A percentile compares a stretch with the other conserved stretches of the same genome.
Conservation (phyloP, 35 echinoderm and acorn worm genomes). For the Stichopus chloronotus region DNA sequence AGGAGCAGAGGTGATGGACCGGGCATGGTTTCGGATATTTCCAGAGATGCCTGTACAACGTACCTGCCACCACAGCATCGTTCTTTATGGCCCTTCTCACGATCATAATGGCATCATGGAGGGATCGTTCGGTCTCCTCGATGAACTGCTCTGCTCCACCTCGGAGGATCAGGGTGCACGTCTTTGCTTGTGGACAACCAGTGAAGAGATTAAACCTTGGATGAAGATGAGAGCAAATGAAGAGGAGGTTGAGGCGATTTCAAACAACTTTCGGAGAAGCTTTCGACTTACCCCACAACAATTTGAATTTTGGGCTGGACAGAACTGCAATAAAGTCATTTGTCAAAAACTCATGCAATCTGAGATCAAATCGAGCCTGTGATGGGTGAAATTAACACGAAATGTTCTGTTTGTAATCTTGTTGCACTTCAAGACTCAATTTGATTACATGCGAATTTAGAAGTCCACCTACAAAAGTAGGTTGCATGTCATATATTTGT, state of each 20-base stretch:
- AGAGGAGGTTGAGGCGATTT: not conserved
- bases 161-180: slow-evolving; percentile 89
- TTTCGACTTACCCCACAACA: not conserved
- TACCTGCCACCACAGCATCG: slow-evolving; percentile 97
- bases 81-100: slow-evolving; percentile 99
- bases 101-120: slow-evolving; percentile 99
- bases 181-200: slow-evolving; percentile 96
- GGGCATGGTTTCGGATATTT: too few relatives aligned
- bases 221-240: slow-evolving; percentile 24
- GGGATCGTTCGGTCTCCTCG: slow-evolving; percentile 96
- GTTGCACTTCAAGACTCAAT: too few relatives aligned
- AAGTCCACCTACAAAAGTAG: too few relatives aligned
- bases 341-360: too few relatives aligned
- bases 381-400: too few relatives aligned
- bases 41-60: not conserved
- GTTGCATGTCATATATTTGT: too few relatives aligned
- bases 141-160: slow-evolving; percentile 99
- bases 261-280: not conserved
- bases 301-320: not conserved
- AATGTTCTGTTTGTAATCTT: too few relatives aligned
- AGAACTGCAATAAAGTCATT: too few relatives aligned
- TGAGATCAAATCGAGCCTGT: too few relatives aligned
- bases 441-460: too few relatives aligned
- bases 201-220: slow-evolving; percentile 93
- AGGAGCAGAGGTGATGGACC: too few relatives aligned